Conservation (phyloP, 2,797 vertebrate species). For the Chromis chromis region DNA sequence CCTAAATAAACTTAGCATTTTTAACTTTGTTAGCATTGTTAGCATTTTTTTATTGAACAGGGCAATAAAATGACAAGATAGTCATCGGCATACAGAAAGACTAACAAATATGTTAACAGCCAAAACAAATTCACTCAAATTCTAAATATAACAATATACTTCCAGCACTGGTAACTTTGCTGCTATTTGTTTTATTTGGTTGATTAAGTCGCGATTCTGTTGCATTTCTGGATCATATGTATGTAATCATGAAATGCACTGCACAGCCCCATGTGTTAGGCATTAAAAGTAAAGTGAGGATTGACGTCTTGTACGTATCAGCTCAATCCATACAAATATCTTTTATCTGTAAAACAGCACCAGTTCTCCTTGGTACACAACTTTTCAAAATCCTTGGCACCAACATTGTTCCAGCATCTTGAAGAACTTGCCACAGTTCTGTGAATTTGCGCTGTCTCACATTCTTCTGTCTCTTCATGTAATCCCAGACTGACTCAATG, state of each 20-base stretch:
- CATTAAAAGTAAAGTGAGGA: too few relatives aligned
- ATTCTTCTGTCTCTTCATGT: not conserved
- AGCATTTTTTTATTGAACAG: not conserved
- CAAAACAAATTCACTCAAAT: not conserved
- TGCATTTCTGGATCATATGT: not conserved
- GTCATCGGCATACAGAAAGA: not conserved
- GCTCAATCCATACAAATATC: too few relatives aligned
- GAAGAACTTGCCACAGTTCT: not conserved
- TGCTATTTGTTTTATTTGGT: not conserved
- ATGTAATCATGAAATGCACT: not conserved
- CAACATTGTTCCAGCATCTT: not conserved
- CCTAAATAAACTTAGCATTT: not conserved
- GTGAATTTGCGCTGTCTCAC: not conserved
- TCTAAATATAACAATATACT: not conserved
- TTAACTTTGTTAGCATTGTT: not conserved
- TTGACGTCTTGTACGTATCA: too few relatives aligned
- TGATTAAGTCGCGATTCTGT: not conserved
- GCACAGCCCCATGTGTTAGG: too few relatives aligned
- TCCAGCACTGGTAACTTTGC: not conserved
- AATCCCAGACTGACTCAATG: not conserved
- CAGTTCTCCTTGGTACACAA: not conserved
- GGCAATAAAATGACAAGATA: not conserved
- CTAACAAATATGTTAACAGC: not conserved
- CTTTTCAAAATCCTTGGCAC: not conserved
- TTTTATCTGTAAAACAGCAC: too few relatives aligned